Evolutionary conservation across 2,888 invertebrate species (phyloP).

Genomic region (Malthinus seriepunctatus): DNA sequence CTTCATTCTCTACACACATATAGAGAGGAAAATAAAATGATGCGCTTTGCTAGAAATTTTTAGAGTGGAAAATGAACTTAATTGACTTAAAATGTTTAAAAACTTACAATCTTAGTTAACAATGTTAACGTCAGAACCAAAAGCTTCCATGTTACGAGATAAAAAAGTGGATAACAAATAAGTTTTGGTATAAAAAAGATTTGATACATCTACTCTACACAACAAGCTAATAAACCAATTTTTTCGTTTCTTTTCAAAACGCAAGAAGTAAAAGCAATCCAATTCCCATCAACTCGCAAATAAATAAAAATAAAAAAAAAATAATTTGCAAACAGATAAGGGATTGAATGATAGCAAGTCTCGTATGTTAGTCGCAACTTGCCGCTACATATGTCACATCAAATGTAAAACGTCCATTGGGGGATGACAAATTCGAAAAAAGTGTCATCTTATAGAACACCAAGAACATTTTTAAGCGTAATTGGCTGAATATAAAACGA

Average conservation of each 20-base stretch:
- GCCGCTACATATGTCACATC: constrained; percentile 39
- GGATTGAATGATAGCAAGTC: constrained; percentile 29
- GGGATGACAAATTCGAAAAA: constrained; percentile 43
- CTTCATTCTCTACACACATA: no score
- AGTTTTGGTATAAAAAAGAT: no score
- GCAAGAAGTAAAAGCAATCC: no score
- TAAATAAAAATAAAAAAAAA: constrained; percentile 1
- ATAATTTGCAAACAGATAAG: neutral
- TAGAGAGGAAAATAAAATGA: neutral
- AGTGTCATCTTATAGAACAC: constrained; percentile 40
- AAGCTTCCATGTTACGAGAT: no score
- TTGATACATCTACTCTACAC: no score
- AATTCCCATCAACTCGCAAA: neutral
- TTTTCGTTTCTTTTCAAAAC: no score
- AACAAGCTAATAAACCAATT: no score
- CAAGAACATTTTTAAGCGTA: constrained; percentile 40
- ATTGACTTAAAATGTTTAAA: no score
- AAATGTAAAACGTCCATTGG: constrained; percentile 40
- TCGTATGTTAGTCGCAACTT: constrained; percentile 13
- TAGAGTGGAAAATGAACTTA: no score
- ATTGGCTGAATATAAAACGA: constrained; percentile 40
- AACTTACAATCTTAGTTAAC: no score
- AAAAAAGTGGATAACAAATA: no score
- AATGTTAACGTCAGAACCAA: no score
- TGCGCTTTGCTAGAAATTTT: neutral